Conservation (phyloP, 2,888 invertebrate genomes). For the Drosophila macrospina region DNA sequence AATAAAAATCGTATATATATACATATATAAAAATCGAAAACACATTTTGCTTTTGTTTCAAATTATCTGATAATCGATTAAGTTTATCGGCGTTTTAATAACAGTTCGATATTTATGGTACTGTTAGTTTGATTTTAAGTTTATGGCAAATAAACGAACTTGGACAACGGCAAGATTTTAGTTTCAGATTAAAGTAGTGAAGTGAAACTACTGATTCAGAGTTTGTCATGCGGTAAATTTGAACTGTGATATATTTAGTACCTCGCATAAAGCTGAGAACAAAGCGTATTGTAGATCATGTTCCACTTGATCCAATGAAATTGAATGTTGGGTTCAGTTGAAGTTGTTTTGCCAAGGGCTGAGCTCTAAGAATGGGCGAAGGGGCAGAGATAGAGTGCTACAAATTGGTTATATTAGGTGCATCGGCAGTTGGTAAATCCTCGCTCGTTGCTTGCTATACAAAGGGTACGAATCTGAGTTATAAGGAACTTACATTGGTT, state of each 20-base stretch:
- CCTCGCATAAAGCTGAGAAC: slow-evolving; percentile 5
- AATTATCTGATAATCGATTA: too few relatives aligned
- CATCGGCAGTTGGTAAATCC: slow-evolving; percentile 31
- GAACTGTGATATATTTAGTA: slow-evolving; percentile 6
- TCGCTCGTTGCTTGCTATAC: slow-evolving; percentile 12
- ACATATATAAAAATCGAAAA: slow-evolving; percentile 47
- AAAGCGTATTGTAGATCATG: neutral
- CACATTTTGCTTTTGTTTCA: neutral
- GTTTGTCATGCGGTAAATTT: slow-evolving; percentile 2
- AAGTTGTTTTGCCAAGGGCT: neutral
- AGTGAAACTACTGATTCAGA: slow-evolving; percentile 4
- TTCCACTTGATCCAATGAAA: neutral
- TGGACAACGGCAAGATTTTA: too few relatives aligned
- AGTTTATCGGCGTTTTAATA: too few relatives aligned
- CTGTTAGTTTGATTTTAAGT: too few relatives aligned
- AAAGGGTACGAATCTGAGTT: neutral
- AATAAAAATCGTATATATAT: slow-evolving; percentile 77
- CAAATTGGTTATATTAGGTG: slow-evolving; percentile 39
- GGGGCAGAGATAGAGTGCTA: neutral
- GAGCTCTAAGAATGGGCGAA: neutral
- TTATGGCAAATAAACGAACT: too few relatives aligned
- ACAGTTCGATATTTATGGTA: too few relatives aligned
- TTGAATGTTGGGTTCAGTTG: slow-evolving; percentile 2
- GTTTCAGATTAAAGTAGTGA: too few relatives aligned
- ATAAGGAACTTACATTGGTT: slow-evolving; percentile 15